A percentile compares a stretch with the other conserved stretches of the same genome.
Evolutionary conservation across 2,888 invertebrate species (phyloP).

Genomic region (Lepidocyrtinus sp.): DNA sequence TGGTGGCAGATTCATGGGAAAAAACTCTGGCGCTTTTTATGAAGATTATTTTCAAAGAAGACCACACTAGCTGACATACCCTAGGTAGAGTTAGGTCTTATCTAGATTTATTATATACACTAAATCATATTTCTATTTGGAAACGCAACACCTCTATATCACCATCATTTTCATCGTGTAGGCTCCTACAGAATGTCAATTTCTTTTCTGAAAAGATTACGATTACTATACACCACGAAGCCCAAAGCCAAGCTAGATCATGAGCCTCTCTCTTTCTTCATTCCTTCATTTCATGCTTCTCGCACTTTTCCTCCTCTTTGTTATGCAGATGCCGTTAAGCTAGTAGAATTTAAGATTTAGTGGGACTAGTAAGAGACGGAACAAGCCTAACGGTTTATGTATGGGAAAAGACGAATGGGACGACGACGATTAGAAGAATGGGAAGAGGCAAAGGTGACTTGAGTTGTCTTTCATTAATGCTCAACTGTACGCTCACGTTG

Average conservation of each 20-base stretch:
- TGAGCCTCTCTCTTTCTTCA: constrained; percentile 6
- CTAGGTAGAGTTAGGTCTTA: not conserved
- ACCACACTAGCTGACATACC: not conserved
- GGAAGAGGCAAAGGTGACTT: constrained; percentile 9
- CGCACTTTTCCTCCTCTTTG: constrained; percentile 25
- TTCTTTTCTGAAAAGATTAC: constrained; percentile 26
- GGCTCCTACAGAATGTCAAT: constrained; percentile 39
- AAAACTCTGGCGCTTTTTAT: not conserved
- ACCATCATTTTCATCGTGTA: not conserved
- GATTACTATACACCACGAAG: not conserved
- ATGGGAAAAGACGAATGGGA: not conserved
- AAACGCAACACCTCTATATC: too few species aligned
- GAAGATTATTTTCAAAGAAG: constrained; percentile 6
- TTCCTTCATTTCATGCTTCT: constrained; percentile 8
- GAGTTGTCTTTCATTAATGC: constrained; percentile 38
- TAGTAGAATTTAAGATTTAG: not conserved
- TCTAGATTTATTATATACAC: constrained; percentile 10
- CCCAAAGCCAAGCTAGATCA: not conserved
- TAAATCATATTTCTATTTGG: constrained; percentile 3
- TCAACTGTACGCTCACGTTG: not conserved
- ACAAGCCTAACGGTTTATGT: not conserved
- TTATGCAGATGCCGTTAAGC: constrained; percentile 46
- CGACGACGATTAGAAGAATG: constrained; percentile 9
- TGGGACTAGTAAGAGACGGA: not conserved
- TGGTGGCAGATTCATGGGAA: constrained; percentile 4